Base-by-base conservation (phyloP, 2,797 vertebrate genomes). In the Aldrovandia affinis region DNA sequence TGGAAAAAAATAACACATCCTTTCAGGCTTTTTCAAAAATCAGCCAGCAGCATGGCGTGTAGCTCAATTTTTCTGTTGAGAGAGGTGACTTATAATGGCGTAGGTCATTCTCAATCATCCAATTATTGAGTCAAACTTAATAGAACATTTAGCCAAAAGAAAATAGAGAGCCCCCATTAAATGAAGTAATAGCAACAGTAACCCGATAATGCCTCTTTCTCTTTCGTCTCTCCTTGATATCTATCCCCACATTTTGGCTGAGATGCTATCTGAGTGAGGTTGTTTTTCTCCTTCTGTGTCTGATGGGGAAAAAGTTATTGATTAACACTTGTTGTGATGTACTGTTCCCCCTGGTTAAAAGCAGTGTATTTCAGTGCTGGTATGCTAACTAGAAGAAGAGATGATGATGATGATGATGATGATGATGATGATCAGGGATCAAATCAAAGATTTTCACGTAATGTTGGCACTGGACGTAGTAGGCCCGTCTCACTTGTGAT, bases 71-170 rank as follows among this genome's bases (percentile, higher is more conserved):
- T 44, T 75, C 22, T 75, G 12, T 18, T 20, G 33, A 70, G 33
- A 70, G 30, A 70, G 33, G 65, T 2, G 30, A 20, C 12, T 20
- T 20, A 57, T 57, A 39, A 70, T 36, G 33, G 10, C 15, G 33
- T 39, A 36, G 33, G 22, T 75, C 70, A 75, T 44, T 25, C 39
- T 15, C 39, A 75, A 75, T 75, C 70, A 75, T 42, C 22, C 70
- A 75, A n/a, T 42, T 44, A 75, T 75, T 75, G 70, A 75, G 39
- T 75, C 8, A 39, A 75, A 75, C 20, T 75, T 75, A 75, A 75
- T 75, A 44, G 70, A 75, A 10, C 20, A 75, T 75, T 75, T 75
- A 44, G 42, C 39, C 3, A 2, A 42, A 75, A 75, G 8, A 75
- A 75, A 75, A 75, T 30, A 18, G 8, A 36, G 36, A n/a, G 39